Conservation (phyloP, 2,888 invertebrate genomes). For the Cephus pulcher region DNA sequence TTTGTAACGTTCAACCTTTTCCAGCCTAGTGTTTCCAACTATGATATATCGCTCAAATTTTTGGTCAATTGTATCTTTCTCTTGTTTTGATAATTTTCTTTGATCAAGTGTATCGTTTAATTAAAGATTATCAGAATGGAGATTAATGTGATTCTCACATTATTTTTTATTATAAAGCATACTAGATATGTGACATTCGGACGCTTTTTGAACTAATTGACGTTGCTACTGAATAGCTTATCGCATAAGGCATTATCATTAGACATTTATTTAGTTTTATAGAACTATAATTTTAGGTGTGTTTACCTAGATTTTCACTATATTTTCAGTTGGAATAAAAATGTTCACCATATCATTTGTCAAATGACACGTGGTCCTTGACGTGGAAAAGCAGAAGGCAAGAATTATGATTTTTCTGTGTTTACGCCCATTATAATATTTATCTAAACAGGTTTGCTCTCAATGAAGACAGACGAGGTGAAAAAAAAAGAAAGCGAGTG, state of each 20-base stretch:
- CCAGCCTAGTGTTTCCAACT: neutral
- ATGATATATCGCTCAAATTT: neutral
- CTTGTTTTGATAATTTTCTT: neutral
- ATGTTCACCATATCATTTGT: neutral
- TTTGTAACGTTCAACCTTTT: neutral
- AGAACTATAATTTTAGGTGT: neutral
- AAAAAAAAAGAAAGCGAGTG: constrained; percentile 11
- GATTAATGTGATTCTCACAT: neutral
- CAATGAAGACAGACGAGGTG: neutral
- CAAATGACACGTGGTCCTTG: neutral
- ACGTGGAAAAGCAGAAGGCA: neutral
- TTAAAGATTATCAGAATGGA: neutral
- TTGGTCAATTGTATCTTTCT: neutral
- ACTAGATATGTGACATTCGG: neutral
- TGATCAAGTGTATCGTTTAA: neutral
- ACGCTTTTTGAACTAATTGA: neutral
- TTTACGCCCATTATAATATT: neutral
- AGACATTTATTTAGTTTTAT: neutral
- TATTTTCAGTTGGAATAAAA: neutral
- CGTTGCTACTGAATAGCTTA: neutral
- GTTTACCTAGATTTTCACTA: neutral
- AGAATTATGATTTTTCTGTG: neutral
- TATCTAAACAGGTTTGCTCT: neutral
- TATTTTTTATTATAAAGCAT: constrained; percentile 7
- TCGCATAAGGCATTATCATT: neutral